These are phyloP conservation scores for Hoplodrina ambigua DNA, from an alignment of 2,888 invertebrate genomes.

Conservation along the genomic window DNA sequence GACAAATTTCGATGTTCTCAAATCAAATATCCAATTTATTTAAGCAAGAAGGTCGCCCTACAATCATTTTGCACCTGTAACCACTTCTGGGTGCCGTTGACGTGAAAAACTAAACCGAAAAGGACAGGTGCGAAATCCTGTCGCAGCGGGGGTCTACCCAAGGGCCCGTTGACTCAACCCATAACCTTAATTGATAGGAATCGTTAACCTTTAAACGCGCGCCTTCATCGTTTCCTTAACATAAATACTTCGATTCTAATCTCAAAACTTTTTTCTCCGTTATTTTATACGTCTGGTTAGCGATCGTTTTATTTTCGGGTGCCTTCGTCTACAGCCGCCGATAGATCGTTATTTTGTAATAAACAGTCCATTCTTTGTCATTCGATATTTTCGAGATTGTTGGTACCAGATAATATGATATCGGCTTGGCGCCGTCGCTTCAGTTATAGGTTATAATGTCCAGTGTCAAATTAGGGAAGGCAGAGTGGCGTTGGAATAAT, in stretches of 20 bases:
- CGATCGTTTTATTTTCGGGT: slow-evolving; percentile 89
- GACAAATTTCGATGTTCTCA: background rate
- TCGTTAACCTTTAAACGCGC: slow-evolving; percentile 89
- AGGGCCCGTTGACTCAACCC: slow-evolving; percentile 81
- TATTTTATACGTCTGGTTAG: slow-evolving; percentile 83
- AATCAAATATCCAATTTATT: slow-evolving; percentile 30
- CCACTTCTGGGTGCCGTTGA: slow-evolving; percentile 80
- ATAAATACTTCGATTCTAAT: slow-evolving; percentile 89
- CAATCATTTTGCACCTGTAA: slow-evolving; percentile 83
- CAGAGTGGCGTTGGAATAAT: slow-evolving; percentile 67
- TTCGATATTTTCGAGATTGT: slow-evolving; percentile 87
- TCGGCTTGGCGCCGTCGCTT: slow-evolving; percentile 82
- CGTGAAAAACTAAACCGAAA: slow-evolving; percentile 83
- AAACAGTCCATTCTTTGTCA: slow-evolving; percentile 89
- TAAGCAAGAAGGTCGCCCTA: slow-evolving; percentile 68
- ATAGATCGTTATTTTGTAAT: slow-evolving; percentile 88
- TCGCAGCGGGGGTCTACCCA: slow-evolving; percentile 83
- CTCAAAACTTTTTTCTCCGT: slow-evolving; percentile 82
- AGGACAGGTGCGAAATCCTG: slow-evolving; percentile 88
- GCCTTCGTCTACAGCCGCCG: slow-evolving; percentile 78
- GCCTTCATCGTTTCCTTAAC: slow-evolving; percentile 85
- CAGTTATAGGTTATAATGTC: slow-evolving; percentile 78
- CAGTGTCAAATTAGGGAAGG: slow-evolving; percentile 74
- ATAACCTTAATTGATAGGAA: slow-evolving; percentile 90
- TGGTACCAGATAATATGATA: slow-evolving; percentile 77